Base-by-base conservation (phyloP, 2,797 vertebrate genomes). In the Vireo griseus region DNA sequence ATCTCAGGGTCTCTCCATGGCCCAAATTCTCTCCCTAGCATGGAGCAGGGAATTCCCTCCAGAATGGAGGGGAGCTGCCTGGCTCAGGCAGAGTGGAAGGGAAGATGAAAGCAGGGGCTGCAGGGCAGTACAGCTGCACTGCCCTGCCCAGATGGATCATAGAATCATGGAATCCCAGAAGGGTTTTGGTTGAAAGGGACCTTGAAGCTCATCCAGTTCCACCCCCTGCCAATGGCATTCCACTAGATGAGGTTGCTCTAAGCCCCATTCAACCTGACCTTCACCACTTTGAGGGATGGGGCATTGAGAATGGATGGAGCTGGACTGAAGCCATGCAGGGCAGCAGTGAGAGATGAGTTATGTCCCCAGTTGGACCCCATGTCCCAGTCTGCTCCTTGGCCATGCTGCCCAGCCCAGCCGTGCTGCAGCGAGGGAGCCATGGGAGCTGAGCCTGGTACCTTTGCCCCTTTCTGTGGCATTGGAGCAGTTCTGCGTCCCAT, bases 391-490 rank as follows among this genome's bases (percentile, higher is more conserved):
- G 24, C 33, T 51, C 50, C 48, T 51, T 16, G 55, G 61, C 66
- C 3, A 0, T 5, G 4, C 55, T 22, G 21, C 5, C 37, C 67
- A 42, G 22, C 45, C n/a, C n/a, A 1, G 1, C 66, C 2, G 1
- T 40, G 15, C 22, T 37, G 28, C 51, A 17, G 31, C 0, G 0
- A 62, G 24, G 51, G 50, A 63, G 44, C 65, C 1, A 1, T 1
- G 1, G 54, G 63, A 63, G 57, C 73, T 40, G 26, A 72, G 37
- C 72, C 59, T 5, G 1, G n/a, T 9, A 11, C 59, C 76, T 66
- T 29, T 37, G 28, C 16, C 68, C 77, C 39, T 86, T 90, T n/a
- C 73, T 55, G 2, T 7, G 21, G 37, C 67, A 12, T 51, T 4
- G 1, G n/a, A 62, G 77, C 67, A 4, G 24, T 45, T 55, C 31